These are phyloP conservation scores for Stramonita haemastoma DNA, from an alignment of 2,888 invertebrate species.

Conservation along the genomic window DNA sequence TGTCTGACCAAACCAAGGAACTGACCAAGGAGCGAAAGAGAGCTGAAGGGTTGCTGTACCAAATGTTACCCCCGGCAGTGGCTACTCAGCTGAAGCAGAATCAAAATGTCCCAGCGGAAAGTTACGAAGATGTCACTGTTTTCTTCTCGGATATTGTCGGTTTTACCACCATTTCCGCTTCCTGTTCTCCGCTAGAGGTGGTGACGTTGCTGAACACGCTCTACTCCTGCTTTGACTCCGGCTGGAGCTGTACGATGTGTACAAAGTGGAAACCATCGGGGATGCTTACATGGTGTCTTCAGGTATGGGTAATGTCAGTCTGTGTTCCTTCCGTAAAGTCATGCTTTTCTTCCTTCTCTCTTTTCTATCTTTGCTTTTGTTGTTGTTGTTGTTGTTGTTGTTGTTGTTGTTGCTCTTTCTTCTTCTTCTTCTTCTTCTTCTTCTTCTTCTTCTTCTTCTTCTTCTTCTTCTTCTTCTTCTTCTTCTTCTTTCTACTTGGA, in stretches of 20 bases:
- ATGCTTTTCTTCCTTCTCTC: too few relatives aligned
- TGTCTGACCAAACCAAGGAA: slow-evolving; percentile 69
- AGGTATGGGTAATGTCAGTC: slow-evolving; percentile 36
- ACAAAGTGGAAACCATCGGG: slow-evolving; percentile 70
- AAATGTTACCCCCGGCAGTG: slow-evolving; percentile 74
- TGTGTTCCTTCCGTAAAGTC: not conserved
- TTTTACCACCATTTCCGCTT: slow-evolving; percentile 68
- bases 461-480: not conserved
- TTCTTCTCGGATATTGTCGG: slow-evolving; percentile 73
- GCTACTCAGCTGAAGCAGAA: slow-evolving; percentile 72
- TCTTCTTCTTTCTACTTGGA: not conserved
- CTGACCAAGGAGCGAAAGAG: slow-evolving; percentile 71
- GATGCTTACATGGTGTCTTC: slow-evolving; percentile 54
- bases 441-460: not conserved
- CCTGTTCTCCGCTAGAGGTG: slow-evolving; percentile 68
- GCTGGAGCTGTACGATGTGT: slow-evolving; percentile 67
- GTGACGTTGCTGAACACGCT: slow-evolving; percentile 68
- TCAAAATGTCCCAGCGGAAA: slow-evolving; percentile 66
- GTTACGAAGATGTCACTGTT: slow-evolving; percentile 67
- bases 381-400: too few relatives aligned
- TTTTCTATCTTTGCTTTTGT: too few relatives aligned
- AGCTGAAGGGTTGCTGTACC: slow-evolving; percentile 72
- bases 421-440: not conserved
- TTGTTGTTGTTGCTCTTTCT: not conserved
- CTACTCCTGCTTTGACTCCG: slow-evolving; percentile 66